These are phyloP conservation scores for Cheilosia vernalis DNA, from an alignment of 2,888 invertebrate genomes.

Conservation along the genomic window DNA sequence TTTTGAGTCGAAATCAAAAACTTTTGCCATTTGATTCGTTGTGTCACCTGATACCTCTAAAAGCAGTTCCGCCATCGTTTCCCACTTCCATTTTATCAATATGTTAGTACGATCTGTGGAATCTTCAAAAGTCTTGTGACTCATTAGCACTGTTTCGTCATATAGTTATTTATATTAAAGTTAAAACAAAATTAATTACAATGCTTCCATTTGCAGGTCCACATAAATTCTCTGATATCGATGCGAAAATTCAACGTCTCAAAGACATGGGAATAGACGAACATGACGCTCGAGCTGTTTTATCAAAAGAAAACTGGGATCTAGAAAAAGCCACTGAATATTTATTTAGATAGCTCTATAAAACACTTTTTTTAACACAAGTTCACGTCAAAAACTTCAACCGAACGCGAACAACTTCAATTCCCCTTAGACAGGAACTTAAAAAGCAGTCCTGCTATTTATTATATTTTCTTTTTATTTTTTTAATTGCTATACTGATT, in stretches of 20 bases:
- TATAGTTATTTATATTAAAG: neutral
- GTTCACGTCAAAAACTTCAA: conserved; percentile 57
- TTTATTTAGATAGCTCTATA: conserved; percentile 89
- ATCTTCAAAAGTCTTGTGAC: no score
- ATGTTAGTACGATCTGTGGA: no score
- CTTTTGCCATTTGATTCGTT: no score
- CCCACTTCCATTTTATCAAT: no score
- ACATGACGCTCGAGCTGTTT: conserved; percentile 93
- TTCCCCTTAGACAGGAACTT: conserved; percentile 51
- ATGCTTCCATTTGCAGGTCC: conserved; percentile 85
- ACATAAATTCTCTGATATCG: conserved; percentile 90
- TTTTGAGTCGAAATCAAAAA: no score
- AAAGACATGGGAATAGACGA: conserved; percentile 97
- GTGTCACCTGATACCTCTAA: no score
- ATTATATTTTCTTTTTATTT: conserved; percentile 56
- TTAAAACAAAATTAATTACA: neutral
- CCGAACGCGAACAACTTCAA: conserved; percentile 44
- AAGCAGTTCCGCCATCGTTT: no score
- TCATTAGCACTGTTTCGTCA: neutral
- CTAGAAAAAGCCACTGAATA: conserved; percentile 95
- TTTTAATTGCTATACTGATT: conserved; percentile 46
- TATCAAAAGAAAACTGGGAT: conserved; percentile 97
- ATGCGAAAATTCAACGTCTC: conserved; percentile 93
- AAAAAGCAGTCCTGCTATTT: conserved; percentile 59
- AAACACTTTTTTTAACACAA: conserved; percentile 23